phyloP scores from a whole-genome alignment of 2,113 vertebrate genomes.

The Siniperca knerii region DNA sequence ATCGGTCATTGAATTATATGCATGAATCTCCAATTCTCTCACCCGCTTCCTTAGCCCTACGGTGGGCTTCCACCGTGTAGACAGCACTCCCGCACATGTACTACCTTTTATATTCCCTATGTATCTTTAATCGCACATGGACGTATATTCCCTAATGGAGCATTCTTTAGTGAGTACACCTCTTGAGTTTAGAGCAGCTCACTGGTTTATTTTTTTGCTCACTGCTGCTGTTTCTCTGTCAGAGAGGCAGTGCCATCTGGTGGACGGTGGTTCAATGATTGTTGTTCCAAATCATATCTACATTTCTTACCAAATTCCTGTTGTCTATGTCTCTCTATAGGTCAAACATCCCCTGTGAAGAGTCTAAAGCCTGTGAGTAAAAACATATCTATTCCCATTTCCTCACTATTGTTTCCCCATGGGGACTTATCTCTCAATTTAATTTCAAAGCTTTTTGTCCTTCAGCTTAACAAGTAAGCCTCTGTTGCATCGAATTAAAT shows the following conservation, averaged over 20 bases:
- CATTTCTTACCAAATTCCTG: conserved; percentile 40
- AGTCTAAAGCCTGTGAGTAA: conserved; percentile 93
- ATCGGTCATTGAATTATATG: conserved; percentile 68
- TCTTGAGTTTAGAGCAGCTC: conserved; percentile 47
- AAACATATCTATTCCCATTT: conserved; percentile 47
- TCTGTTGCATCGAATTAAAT: conserved; percentile 75
- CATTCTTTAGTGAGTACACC: conserved; percentile 37
- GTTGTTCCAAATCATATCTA: conserved; percentile 8
- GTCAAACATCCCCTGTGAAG: conserved; percentile 96
- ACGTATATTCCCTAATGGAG: conserved; percentile 60
- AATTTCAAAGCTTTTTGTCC: conserved; percentile 73
- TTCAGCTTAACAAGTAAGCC: conserved; percentile 71
- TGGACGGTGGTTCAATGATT: conserved; percentile 35
- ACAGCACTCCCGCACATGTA: conserved; percentile 42
- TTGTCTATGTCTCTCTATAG: conserved; percentile 79
- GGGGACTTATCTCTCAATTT: conserved; percentile 56
- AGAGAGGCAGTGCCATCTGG: conserved; percentile 74
- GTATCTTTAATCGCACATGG: conserved; percentile 65
- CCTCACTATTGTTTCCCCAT: conserved; percentile 17
- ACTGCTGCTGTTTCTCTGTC: conserved; percentile 11
- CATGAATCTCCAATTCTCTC: conserved; percentile 59
- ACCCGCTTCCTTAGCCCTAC: conserved; percentile 34
- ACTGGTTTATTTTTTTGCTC: conserved; percentile 48
- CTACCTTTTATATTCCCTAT: conserved; percentile 43
- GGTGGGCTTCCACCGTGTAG: conserved; percentile 29